A percentile compares a stretch with the other conserved stretches of the same genome.
Evolutionary conservation across 1,140 invertebrate species (phyloP).

Genomic region (Drosophila bocqueti): DNA sequence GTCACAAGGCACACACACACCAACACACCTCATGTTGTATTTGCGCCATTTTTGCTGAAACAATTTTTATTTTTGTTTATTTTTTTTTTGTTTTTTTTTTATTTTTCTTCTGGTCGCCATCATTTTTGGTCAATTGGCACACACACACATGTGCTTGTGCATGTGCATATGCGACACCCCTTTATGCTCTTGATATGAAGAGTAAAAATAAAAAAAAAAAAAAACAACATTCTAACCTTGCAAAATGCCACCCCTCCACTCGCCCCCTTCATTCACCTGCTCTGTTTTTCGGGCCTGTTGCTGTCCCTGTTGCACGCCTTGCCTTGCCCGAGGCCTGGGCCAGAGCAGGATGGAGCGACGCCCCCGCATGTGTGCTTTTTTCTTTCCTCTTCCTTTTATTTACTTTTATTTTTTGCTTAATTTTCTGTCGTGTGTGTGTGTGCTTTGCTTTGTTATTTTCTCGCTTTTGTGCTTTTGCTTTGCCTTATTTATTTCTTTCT

Average conservation of each 20-base stretch:
- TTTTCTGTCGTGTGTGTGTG: constrained; percentile 27
- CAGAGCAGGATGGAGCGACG: constrained; percentile 54
- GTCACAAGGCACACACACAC: constrained; percentile 44
- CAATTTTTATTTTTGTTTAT: constrained; percentile 22
- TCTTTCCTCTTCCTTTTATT: constrained; percentile 26
- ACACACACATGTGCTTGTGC: constrained; percentile 22
- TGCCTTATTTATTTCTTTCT: constrained; percentile 47
- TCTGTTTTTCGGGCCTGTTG: constrained; percentile 40
- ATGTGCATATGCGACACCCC: constrained; percentile 24
- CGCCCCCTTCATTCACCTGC: constrained; percentile 26
- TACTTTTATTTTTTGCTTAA: constrained; percentile 23
- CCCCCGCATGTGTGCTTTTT: constrained; percentile 56
- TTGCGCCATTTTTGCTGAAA: constrained; percentile 71
- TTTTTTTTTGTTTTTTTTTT: not conserved
- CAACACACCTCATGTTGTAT: constrained; percentile 9
- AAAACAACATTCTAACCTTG: constrained; percentile 40
- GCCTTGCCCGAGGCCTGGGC: not conserved
- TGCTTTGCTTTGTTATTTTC: constrained; percentile 56
- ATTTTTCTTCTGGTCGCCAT: constrained; percentile 62
- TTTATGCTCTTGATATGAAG: constrained; percentile 10
- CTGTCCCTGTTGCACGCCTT: constrained; percentile 48
- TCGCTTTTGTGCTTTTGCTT: constrained; percentile 59
- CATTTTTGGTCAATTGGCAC: constrained; percentile 79
- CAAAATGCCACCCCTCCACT: constrained; percentile 5
- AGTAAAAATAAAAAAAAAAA: too few species aligned